These are phyloP conservation scores for Orchesella cincta DNA, from an alignment of 1,140 invertebrate genomes.

Conservation along the genomic window DNA sequence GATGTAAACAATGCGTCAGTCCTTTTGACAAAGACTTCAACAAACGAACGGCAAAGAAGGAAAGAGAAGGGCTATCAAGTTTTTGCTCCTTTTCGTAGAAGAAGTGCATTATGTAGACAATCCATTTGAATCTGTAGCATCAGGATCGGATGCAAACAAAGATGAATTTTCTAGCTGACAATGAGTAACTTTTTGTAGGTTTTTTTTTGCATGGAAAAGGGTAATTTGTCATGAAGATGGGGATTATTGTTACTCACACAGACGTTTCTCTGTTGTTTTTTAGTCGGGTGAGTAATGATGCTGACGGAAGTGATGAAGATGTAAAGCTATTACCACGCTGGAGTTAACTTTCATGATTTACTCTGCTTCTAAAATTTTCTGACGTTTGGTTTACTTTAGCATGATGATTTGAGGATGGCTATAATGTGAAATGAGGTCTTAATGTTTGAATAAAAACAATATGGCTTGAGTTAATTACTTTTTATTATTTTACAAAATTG, in stretches of 20 bases:
- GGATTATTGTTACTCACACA: slow-evolving; percentile 26
- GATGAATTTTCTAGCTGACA: slow-evolving; percentile 23
- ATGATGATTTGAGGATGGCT: no score
- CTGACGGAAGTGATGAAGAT: slow-evolving; percentile 27
- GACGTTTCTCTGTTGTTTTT: slow-evolving; percentile 17
- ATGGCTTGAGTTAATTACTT: no score
- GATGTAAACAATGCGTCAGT: slow-evolving; percentile 20
- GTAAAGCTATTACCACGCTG: no score
- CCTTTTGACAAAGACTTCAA: slow-evolving; percentile 20
- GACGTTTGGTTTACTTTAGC: no score
- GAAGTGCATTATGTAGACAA: neutral
- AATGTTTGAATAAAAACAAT: no score
- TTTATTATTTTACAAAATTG: no score
- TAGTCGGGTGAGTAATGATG: slow-evolving; percentile 20
- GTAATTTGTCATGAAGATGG: slow-evolving; percentile 28
- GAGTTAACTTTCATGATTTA: no score
- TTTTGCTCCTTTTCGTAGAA: neutral
- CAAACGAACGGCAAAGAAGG: neutral
- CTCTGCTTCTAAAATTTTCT: no score
- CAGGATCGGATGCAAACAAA: neutral
- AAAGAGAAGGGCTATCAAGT: neutral
- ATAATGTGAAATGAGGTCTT: no score
- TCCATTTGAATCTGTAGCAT: neutral
- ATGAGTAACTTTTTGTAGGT: slow-evolving; percentile 22
- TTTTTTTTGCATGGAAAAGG: slow-evolving; percentile 30